A percentile compares a stretch with the other conserved stretches of the same genome.
These are phyloP conservation scores for Epirrhoe alternata DNA, from an alignment of 2,888 invertebrate genomes.

Conservation along the genomic window DNA sequence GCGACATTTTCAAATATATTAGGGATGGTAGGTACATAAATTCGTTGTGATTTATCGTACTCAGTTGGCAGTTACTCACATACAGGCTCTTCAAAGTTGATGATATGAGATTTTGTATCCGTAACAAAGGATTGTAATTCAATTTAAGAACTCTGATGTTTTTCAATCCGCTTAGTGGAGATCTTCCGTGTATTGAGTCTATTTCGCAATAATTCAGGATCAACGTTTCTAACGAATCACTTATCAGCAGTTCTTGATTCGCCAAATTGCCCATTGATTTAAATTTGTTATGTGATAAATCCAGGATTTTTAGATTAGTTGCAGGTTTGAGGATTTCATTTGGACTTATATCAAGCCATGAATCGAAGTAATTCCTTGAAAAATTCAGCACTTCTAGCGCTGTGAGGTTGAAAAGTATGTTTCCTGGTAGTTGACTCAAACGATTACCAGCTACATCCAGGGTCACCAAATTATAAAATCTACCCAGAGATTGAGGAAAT, in stretches of 20 bases:
- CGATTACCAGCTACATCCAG: constrained; percentile 80
- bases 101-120: constrained; percentile 79
- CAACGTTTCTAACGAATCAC: constrained; percentile 84
- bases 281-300: constrained; percentile 87
- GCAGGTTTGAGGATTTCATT: constrained; percentile 78
- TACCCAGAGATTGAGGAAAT: constrained; percentile 77
- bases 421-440: constrained; percentile 75
- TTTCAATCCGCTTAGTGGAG: constrained; percentile 78
- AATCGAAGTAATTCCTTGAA: constrained; percentile 86
- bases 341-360: constrained; percentile 85
- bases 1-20: constrained; percentile 85
- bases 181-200: constrained; percentile 77
- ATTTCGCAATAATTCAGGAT: constrained; percentile 87
- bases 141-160: constrained; percentile 83
- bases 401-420: constrained; percentile 81
- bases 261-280: constrained; percentile 78
- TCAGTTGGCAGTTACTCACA: constrained; percentile 85
- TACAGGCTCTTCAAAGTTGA: constrained; percentile 82
- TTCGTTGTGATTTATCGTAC: constrained; percentile 78
- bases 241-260: constrained; percentile 82
- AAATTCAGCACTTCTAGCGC: constrained; percentile 86
- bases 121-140: constrained; percentile 79
- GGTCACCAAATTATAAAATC: constrained; percentile 61
- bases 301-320: constrained; percentile 83
- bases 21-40: constrained; percentile 85